Base-by-base conservation (phyloP, 2,888 invertebrate genomes). In the Drosophila emarginata region DNA sequence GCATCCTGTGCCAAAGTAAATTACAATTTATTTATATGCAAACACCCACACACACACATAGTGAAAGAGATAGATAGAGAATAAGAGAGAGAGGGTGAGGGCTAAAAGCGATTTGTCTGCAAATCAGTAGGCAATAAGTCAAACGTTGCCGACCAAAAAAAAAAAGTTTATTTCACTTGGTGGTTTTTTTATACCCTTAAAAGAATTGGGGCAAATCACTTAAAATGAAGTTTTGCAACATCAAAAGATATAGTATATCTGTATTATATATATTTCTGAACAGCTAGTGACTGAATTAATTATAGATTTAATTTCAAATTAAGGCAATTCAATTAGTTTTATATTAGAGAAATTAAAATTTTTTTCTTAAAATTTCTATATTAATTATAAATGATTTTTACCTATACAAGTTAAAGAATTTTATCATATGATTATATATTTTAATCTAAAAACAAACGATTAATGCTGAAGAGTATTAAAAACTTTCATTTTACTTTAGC, bases 121-220 rank as follows among this genome's bases (percentile, higher is more conserved):
- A 79, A 84, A 88, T 88, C 84, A 84, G 89, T 83, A 76, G 87
- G 87, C 88, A 87, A 88, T 82, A 82, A 82, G 87, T 87, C 87
- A 88, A 87, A 77, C 82, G 87, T 74, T 74, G 79, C 84, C 87
- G 89, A 74, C 78, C 78, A 71, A 81, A 77, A 84, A 23, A 23
- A 23, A 23, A 73, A 80, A 88, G 89, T 83, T 88, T 85, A 86
- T 21, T 45, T 45, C 87, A 54, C 40, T 57, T 51, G 45, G 45
- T 45, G 56, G 15, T 23, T 21, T 18, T 18, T n/a, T 23, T 1
- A 45, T 21, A 45, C 45, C 11, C 45, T 45, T 45, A 5, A 18
- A 45, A 4, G 0, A 11, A 9, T 21, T 3, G 11, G 65, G 32
- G 7, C 9, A 32, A 9, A 9, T 32, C 9, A 11, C 9, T 32